Base-by-base conservation (phyloP, 2,113 vertebrate species). In the Heterocephalus glaber region DNA sequence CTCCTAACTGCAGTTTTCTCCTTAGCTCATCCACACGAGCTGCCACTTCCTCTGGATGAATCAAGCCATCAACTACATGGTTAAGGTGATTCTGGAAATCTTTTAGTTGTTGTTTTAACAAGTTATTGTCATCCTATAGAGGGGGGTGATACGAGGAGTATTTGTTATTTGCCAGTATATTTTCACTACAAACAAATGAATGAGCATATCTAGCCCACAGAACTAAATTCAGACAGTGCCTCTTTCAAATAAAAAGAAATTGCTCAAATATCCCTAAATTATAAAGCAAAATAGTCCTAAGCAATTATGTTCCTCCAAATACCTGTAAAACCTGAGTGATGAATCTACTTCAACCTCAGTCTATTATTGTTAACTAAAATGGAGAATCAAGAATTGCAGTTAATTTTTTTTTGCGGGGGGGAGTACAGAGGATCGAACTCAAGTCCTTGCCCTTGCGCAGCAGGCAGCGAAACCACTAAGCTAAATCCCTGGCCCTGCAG, bases 61-160 rank as follows among this genome's bases (percentile, higher is more conserved):
- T 97, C 91, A 99, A 93, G 54, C 96, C 98, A 44, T 93, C 94
- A 83, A 97, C 96, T 0, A 97, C 98, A 80, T 98, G 95, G 87
- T 98, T 98, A 86, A 99, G 97, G 72, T 98, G 98, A 87, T 96
- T 97, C 94, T 99, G 98, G 83, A 99, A 97, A 79, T 98, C 98
- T 90, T 97, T 97, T 60, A 99, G 98, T 65, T 99, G 98, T 17
- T 98, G 97, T 96, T 98, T 99, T 88, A 99, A 90, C 24, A 96
- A 70, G 80, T 96, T 95, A 94, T 99, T 99, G 85, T 99, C 98
- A 93, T 98, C 98, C 98, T 99, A 49, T 63, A 30, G 26, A 92
- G 0, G 19, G 16, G 14, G 72, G 47, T 92, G 83, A 96, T 83
- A 95, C 58, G 14, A 72, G 83, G 22, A 94, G 1, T 60, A 85